Percentiles rank a stretch among this genome's conserved stretches.
These are phyloP conservation scores for Teleiodes luculella DNA, from an alignment of 2,888 invertebrate species.

Conservation along the genomic window DNA sequence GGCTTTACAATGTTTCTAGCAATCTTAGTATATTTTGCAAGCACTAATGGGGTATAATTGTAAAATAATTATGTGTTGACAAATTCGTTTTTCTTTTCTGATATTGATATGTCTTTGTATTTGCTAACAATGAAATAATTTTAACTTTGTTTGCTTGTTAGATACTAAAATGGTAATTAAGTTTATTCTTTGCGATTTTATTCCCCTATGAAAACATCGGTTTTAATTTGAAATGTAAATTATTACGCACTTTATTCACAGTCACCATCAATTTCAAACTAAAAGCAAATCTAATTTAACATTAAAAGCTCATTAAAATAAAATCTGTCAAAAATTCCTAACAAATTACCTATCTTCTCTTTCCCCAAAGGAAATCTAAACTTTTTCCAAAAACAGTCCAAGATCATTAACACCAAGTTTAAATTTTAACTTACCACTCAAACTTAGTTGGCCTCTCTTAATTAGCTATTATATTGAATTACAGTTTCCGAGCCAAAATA, in stretches of 20 bases:
- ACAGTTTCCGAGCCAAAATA: conserved; percentile 23
- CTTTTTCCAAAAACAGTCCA: conserved; percentile 27
- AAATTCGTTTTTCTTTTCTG: background rate
- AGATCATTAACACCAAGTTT: conserved; percentile 26
- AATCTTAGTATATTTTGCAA: background rate
- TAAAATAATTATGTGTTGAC: background rate
- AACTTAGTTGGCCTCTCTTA: conserved; percentile 29
- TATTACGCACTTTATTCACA: no score
- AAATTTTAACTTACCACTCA: conserved; percentile 27
- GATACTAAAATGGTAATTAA: no score
- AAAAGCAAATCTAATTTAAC: conserved; percentile 4
- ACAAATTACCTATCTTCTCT: conserved; percentile 20
- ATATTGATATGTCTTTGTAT: background rate
- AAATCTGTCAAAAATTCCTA: conserved; percentile 25
- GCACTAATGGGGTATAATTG: conserved; percentile 7
- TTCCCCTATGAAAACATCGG: no score
- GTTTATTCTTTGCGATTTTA: no score
- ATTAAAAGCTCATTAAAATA: conserved; percentile 17
- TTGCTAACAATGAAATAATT: background rate
- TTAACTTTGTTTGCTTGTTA: no score
- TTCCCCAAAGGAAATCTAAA: conserved; percentile 15
- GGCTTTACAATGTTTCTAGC: background rate
- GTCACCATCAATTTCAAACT: background rate
- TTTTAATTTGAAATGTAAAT: background rate
- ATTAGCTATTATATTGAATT: conserved; percentile 31